Evolutionary conservation across 2,888 invertebrate genomes (phyloP).

Genomic region (Hemithea aestivaria): DNA sequence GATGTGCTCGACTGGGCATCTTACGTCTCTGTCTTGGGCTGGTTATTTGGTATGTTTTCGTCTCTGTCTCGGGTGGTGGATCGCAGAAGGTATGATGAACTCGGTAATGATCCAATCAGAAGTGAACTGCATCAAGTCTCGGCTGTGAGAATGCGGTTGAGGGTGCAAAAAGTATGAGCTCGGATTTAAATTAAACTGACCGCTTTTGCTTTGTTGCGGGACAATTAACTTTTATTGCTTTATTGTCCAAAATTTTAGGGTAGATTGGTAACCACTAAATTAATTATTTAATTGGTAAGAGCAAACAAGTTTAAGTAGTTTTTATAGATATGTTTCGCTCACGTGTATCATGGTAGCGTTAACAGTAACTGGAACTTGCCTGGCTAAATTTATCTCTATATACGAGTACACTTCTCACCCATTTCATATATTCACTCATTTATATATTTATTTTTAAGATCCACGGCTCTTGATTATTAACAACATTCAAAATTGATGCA

Average conservation of each 20-base stretch:
- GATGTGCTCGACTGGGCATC: conserved; percentile 57
- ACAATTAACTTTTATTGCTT: conserved; percentile 19
- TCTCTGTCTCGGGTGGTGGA: conserved; percentile 67
- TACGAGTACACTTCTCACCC: too few relatives aligned
- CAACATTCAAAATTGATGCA: too few relatives aligned
- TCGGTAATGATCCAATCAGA: conserved; percentile 80
- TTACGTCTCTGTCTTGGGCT: conserved; percentile 41
- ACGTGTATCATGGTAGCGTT: too few relatives aligned
- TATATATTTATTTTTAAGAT: too few relatives aligned
- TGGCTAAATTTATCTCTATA: too few relatives aligned
- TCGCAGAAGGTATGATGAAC: conserved; percentile 78
- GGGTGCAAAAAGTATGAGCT: conserved; percentile 76
- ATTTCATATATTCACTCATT: too few relatives aligned
- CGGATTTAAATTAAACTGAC: conserved; percentile 75
- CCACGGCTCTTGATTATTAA: too few relatives aligned
- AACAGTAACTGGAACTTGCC: too few relatives aligned
- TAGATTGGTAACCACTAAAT: conserved; percentile 5
- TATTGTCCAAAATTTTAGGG: conserved; percentile 13
- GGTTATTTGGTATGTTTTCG: conserved; percentile 29
- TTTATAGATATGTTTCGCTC: too few relatives aligned
- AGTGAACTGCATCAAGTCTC: conserved; percentile 76
- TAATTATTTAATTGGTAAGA: too few relatives aligned
- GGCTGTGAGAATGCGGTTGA: conserved; percentile 78
- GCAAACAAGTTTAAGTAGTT: too few relatives aligned
- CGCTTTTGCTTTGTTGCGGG: conserved; percentile 61